A percentile compares a stretch with the other conserved stretches of the same genome.
These are phyloP conservation scores for Imbricaverruca yamaguchii DNA, from an alignment of 2,888 invertebrate species.

Conservation along the genomic window DNA sequence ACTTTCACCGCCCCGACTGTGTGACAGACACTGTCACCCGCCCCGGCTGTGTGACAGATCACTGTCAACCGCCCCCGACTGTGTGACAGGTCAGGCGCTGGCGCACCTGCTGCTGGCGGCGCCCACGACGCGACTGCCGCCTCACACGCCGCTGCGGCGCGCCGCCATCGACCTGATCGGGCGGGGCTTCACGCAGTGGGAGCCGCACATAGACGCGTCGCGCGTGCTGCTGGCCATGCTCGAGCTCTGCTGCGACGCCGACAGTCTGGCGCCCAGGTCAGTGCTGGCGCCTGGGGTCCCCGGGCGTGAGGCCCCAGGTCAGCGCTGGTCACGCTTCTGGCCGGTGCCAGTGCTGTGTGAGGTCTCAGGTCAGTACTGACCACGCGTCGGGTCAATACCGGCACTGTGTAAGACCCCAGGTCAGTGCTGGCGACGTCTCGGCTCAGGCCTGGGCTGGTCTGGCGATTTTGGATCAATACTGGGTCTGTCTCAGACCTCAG, in stretches of 20 bases:
- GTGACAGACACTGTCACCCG: no score
- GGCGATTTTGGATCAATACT: no score
- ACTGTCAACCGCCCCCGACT: no score
- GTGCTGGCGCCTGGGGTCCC: background rate
- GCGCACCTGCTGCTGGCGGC: conserved; percentile 85
- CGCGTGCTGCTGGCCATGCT: conserved; percentile 71
- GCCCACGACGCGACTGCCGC: conserved; percentile 71
- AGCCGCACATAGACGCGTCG: conserved; percentile 78
- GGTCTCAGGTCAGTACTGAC: no score
- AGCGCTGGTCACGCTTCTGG: no score
- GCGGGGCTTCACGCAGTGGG: conserved; percentile 97
- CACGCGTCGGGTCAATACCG: no score
- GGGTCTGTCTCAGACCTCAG: no score
- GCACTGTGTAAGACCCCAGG: no score
- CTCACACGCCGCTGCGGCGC: conserved; percentile 83
- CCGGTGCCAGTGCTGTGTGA: no score
- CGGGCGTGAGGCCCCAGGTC: background rate
- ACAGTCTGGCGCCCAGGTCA: conserved; percentile 72
- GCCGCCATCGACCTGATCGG: conserved; percentile 97
- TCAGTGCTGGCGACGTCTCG: no score
- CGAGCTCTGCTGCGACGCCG: conserved; percentile 84
- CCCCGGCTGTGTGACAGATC: background rate
- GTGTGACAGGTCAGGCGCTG: conserved; percentile 62
- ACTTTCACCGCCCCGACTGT: no score
- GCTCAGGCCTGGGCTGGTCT: no score